phyloP scores from a whole-genome alignment of 2,888 invertebrate species.

The Caenorhabditis virilis region DNA sequence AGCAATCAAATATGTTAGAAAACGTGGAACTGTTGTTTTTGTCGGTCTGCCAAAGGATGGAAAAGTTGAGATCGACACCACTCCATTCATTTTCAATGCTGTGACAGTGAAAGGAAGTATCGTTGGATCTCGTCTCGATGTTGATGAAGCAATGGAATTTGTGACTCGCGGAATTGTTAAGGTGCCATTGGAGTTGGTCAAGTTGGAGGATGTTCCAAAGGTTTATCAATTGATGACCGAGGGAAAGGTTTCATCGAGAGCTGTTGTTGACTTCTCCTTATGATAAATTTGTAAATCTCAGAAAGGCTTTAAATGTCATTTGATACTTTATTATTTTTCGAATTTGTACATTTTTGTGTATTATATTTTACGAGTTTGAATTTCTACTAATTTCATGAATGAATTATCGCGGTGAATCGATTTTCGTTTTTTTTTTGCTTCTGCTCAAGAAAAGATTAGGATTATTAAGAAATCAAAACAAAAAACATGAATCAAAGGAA shows the following conservation, averaged over 20 bases:
- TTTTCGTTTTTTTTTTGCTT: neutral
- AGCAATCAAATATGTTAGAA: constrained; percentile 45
- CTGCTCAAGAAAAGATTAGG: neutral
- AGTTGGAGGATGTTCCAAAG: constrained; percentile 34
- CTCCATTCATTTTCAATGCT: constrained; percentile 35
- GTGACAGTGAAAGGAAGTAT: constrained; percentile 47
- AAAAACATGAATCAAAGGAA: too few relatives aligned
- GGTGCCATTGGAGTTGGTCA: constrained; percentile 41
- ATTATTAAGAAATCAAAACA: neutral
- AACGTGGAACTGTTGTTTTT: constrained; percentile 46
- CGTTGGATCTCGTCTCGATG: constrained; percentile 44
- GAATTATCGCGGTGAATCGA: neutral
- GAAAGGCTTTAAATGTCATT: too few relatives aligned
- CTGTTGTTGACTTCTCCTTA: constrained; percentile 33
- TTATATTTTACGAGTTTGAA: too few relatives aligned
- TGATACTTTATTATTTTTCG: too few relatives aligned
- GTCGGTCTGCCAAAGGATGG: constrained; percentile 47
- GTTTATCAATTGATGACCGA: constrained; percentile 27
- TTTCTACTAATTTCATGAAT: neutral
- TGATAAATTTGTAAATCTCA: constrained; percentile 2
- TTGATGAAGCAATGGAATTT: constrained; percentile 50
- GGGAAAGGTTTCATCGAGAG: constrained; percentile 32
- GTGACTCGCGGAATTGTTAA: constrained; percentile 46
- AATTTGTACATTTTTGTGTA: too few relatives aligned
- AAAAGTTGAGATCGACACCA: constrained; percentile 32